Evolutionary conservation across 2,113 vertebrate species (phyloP), one percentile per base, ranked within the genome.

Genomic region (Coreoperca whiteheadi): DNA sequence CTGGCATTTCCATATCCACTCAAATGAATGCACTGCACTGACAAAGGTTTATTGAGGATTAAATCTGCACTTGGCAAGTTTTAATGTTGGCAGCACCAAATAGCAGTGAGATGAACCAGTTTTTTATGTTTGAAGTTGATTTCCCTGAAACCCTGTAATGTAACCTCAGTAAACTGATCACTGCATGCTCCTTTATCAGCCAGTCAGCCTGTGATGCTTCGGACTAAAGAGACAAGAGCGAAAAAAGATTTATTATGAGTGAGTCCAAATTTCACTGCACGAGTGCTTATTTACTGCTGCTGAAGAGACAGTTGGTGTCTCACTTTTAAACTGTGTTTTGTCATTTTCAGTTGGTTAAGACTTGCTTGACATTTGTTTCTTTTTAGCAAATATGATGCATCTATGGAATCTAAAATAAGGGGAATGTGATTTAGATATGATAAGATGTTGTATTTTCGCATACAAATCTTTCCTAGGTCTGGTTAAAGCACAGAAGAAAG

Each of bases 61-160:
- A 82, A 83, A 82, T 80, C 87, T 88, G 74, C 68, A 77, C 74
- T 87, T 89, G 85, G 89, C 83, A 74, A 81, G 76, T 86, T 74
- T 84, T 68, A 65, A 68, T 78, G 64, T 67, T 89, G 89, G 83
- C 87, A 78, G 66, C 50, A 34, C 28, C 59, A 71, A 59, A 86
- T n/a, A 78, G 77, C 59, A 50, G n/a, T 11, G 69, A 74, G 60
- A 69, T 65, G 41, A 75, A 50, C 54, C 50, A 41, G 54, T 72
- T 72, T 65, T 56, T 71, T 59, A 60, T n/a, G 23, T 71, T 73
- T 86, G 72, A 84, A 84, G 77, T 66, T 30, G 37, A 82, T 77
- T 82, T 63, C 81, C 83, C 77, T 82, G 64, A 74, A 81, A 66
- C 41, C 37, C 53, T 61, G 48, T 73, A 54, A 68, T 37, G 71